These are phyloP conservation scores for Pterois miles DNA, from an alignment of 2,797 vertebrate genomes.

Conservation along the genomic window DNA sequence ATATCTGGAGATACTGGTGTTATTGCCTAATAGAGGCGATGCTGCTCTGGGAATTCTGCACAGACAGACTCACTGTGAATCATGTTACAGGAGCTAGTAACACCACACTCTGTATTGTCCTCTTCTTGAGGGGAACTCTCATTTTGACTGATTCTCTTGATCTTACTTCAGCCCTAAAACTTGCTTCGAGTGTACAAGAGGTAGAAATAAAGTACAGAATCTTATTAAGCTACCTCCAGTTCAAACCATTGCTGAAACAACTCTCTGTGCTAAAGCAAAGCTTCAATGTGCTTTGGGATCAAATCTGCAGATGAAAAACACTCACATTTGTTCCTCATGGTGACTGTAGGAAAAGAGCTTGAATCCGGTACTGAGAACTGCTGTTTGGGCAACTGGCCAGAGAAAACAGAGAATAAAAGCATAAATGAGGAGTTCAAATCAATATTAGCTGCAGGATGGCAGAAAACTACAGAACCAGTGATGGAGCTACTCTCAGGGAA, in stretches of 20 bases:
- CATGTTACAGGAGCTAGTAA: neutral
- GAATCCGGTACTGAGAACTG: slow-evolving; percentile 86
- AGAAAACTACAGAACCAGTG: slow-evolving; percentile 1
- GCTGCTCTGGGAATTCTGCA: neutral
- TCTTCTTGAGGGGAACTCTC: neutral
- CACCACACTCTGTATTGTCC: neutral
- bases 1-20: neutral
- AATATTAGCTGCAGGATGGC: slow-evolving; percentile 34
- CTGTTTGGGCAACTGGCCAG: slow-evolving; percentile 83
- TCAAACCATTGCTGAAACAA: neutral
- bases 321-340: slow-evolving; percentile 94
- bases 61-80: neutral
- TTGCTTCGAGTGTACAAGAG: neutral
- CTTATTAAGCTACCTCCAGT: neutral
- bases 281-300: neutral
- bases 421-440: slow-evolving; percentile 34
- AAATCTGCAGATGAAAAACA: slow-evolving; percentile 28
- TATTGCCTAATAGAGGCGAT: neutral
- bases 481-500: slow-evolving; percentile 19
- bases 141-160: neutral
- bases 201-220: neutral
- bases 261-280: neutral
- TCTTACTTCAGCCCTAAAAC: neutral
- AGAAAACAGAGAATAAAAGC: slow-evolving; percentile 28
- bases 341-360: slow-evolving; percentile 87